phyloP scores from a whole-genome alignment of 53 echinoderm and acorn worm genomes.

The Zoroaster sp. region DNA sequence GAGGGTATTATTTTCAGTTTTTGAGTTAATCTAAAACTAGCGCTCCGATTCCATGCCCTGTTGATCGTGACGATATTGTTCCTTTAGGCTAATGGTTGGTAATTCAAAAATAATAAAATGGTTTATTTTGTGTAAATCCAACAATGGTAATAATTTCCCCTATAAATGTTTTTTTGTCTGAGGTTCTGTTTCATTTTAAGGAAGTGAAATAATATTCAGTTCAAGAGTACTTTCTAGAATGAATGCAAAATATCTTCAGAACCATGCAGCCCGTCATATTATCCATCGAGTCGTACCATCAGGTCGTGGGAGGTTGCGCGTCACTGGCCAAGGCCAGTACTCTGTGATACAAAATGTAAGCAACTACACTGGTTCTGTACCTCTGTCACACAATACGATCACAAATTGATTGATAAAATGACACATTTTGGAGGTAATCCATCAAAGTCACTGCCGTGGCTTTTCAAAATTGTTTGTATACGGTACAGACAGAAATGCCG shows the following conservation, averaged over 20 bases:
- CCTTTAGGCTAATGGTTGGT: too few species aligned
- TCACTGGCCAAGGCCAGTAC: conserved; percentile 35
- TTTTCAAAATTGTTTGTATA: background rate
- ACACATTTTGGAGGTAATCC: conserved; percentile 6
- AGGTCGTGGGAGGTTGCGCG: conserved; percentile 36
- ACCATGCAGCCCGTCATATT: conserved; percentile 3
- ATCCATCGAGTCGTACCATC: conserved; percentile 5
- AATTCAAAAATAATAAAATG: too few species aligned
- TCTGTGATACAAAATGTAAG: background rate
- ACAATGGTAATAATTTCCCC: too few species aligned
- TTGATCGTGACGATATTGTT: too few species aligned
- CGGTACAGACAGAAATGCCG: background rate
- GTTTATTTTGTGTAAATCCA: too few species aligned
- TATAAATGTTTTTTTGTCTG: too few species aligned
- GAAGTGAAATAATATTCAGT: too few species aligned
- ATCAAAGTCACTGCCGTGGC: conserved; percentile 23
- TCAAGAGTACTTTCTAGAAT: background rate
- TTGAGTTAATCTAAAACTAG: too few species aligned
- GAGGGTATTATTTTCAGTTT: too few species aligned
- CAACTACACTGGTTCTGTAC: background rate
- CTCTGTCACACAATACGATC: conserved; percentile 6
- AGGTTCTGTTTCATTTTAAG: too few species aligned
- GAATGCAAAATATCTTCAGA: too few species aligned
- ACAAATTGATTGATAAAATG: conserved; percentile 35
- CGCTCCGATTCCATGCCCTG: too few species aligned